phyloP scores from a whole-genome alignment of 1,140 invertebrate species.

The Dinoponera quadriceps region DNA sequence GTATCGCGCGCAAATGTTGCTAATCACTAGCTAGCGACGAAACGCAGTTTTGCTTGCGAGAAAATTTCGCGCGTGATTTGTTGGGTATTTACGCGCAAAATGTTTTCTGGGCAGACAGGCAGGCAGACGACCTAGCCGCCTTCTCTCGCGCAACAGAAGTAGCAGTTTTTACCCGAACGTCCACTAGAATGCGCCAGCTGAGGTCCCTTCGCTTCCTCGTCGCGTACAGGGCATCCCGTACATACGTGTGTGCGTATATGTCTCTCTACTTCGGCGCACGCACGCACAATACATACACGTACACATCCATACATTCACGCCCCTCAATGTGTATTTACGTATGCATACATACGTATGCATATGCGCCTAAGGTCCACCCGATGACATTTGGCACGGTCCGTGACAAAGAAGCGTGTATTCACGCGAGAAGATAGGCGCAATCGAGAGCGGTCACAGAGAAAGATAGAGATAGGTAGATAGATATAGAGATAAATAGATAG shows the following conservation, averaged over 20 bases:
- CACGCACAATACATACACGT: conserved; percentile 17
- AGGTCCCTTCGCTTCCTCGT: conserved; percentile 51
- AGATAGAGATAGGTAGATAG: conserved; percentile 29
- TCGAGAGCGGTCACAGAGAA: conserved; percentile 58
- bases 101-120: no score
- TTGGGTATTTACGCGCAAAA: no score
- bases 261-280: conserved; percentile 26
- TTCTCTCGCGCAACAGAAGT: conserved; percentile 53
- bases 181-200: conserved; percentile 62
- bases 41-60: no score
- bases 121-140: conserved; percentile 29
- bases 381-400: conserved; percentile 70
- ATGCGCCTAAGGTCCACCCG: conserved; percentile 63
- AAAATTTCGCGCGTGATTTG: no score
- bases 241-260: conserved; percentile 34
- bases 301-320: conserved; percentile 36
- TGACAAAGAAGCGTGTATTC: conserved; percentile 54
- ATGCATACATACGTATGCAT: conserved; percentile 43
- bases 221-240: conserved; percentile 15
- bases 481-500: no score
- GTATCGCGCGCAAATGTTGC: no score
- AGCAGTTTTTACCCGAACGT: conserved; percentile 51
- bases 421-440: conserved; percentile 60
- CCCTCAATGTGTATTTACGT: conserved; percentile 21
- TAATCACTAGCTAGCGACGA: no score